Conservation (phyloP, 2,113 vertebrate genomes). For the Chionodraco myersi region DNA sequence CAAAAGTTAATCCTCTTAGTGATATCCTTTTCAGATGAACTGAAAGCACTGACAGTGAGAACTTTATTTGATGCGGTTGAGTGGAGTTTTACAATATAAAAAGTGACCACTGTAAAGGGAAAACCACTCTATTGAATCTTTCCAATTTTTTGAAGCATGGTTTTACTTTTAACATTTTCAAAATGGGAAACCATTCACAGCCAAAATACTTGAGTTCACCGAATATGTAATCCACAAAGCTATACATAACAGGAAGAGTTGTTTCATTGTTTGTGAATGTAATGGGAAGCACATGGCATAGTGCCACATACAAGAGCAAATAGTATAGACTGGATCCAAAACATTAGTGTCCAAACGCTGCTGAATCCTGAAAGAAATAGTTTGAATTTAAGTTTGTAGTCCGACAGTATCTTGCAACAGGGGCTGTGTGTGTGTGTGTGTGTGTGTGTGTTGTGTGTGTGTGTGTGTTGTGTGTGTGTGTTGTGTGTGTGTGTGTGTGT, state of each 20-base stretch:
- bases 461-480: too few relatives aligned
- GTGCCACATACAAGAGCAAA: background rate
- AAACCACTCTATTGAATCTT: background rate
- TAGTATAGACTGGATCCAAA: background rate
- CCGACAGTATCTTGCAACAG: too few relatives aligned
- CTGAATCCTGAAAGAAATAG: background rate
- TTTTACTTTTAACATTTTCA: background rate
- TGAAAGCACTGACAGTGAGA: background rate
- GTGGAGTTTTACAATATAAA: background rate
- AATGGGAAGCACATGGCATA: background rate
- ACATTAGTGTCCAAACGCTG: background rate
- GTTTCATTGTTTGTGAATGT: slow-evolving; percentile 1
- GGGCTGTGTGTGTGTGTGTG: too few relatives aligned
- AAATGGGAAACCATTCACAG: background rate
- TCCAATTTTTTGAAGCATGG: background rate
- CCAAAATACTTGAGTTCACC: background rate
- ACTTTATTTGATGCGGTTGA: background rate
- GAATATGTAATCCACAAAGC: background rate
- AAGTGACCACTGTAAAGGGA: background rate
- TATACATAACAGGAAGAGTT: background rate
- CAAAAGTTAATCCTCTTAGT: background rate
- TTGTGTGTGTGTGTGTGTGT: too few relatives aligned
- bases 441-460: too few relatives aligned
- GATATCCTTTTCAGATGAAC: background rate
- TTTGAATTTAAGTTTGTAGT: background rate